Evolutionary conservation across 2,113 vertebrate species (phyloP).

Genomic region (Pollimyrus isidori): DNA sequence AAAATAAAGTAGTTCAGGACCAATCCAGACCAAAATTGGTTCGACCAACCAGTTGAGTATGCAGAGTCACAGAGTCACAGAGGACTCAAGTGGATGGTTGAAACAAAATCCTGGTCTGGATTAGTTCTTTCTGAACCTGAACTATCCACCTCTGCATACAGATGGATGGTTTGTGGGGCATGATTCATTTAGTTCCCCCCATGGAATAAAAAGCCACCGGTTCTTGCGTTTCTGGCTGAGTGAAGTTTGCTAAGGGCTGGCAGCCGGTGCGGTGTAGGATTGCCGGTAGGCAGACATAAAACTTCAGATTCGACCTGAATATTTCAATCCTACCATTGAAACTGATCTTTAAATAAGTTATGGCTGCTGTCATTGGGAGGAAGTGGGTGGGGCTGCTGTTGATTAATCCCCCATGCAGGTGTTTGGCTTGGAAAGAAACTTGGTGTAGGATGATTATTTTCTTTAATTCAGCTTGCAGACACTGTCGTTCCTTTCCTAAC

Average conservation of each 20-base stretch:
- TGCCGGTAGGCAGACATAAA: neutral
- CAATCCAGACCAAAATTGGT: no score
- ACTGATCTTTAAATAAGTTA: neutral
- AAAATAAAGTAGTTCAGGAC: neutral
- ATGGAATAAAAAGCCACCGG: neutral
- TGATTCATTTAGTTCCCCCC: neutral
- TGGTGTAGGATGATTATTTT: neutral
- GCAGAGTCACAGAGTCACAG: no score
- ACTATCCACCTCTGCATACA: neutral
- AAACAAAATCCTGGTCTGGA: no score
- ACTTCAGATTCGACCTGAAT: neutral
- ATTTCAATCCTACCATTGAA: neutral
- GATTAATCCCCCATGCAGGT: neutral
- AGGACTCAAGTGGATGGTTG: no score
- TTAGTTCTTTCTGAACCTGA: no score
- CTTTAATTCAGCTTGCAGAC: neutral
- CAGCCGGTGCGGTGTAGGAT: neutral
- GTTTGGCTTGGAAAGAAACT: neutral
- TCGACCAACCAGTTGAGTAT: no score
- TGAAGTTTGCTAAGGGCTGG: neutral
- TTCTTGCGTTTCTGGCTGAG: neutral
- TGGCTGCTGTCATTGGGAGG: neutral
- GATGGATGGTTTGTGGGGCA: neutral
- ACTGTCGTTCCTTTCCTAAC: neutral
- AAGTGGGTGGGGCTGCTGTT: neutral